Conservation (phyloP, 92 coral and sea anemone genomes). For the Desmophyllum pertusum region DNA sequence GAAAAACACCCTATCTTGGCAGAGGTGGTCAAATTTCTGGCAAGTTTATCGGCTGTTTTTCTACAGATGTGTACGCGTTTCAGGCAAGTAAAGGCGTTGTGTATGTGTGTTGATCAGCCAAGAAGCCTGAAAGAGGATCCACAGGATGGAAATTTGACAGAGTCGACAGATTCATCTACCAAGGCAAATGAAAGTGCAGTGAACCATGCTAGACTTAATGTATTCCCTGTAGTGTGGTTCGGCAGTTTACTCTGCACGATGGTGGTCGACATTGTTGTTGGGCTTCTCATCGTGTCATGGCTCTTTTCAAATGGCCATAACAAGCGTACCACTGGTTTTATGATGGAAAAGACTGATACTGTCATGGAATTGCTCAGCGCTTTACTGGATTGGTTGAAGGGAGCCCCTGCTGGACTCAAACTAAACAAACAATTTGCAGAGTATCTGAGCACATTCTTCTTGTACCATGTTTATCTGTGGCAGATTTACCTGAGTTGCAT, state of each 20-base stretch:
- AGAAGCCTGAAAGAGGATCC: background rate
- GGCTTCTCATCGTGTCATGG: slow-evolving; percentile 64
- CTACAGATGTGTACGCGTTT: slow-evolving; percentile 17
- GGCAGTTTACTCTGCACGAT: slow-evolving; percentile 41
- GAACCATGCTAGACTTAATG: background rate
- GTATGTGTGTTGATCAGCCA: background rate
- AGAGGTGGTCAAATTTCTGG: slow-evolving; percentile 5
- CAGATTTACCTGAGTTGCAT: slow-evolving; percentile 79
- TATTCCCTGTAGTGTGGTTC: slow-evolving; percentile 32
- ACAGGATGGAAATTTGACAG: background rate
- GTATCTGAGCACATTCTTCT: slow-evolving; percentile 85
- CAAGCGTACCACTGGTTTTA: slow-evolving; percentile 47
- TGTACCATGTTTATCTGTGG: slow-evolving; percentile 91
- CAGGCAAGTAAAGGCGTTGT: slow-evolving; percentile 24
- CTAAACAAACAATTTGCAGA: slow-evolving; percentile 83
- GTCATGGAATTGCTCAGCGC: slow-evolving; percentile 69
- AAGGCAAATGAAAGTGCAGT: background rate
- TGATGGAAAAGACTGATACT: slow-evolving; percentile 71
- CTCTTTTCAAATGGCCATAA: slow-evolving; percentile 45
- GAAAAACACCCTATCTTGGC: background rate
- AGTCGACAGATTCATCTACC: background rate
- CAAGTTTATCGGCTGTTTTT: slow-evolving; percentile 22
- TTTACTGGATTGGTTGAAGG: slow-evolving; percentile 87
- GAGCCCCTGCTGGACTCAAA: slow-evolving; percentile 94
- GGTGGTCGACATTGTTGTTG: slow-evolving; percentile 69